A percentile compares a stretch with the other conserved stretches of the same genome.
These are phyloP conservation scores for Aporophyla nigra DNA, from an alignment of 2,888 invertebrate genomes.

Conservation along the genomic window DNA sequence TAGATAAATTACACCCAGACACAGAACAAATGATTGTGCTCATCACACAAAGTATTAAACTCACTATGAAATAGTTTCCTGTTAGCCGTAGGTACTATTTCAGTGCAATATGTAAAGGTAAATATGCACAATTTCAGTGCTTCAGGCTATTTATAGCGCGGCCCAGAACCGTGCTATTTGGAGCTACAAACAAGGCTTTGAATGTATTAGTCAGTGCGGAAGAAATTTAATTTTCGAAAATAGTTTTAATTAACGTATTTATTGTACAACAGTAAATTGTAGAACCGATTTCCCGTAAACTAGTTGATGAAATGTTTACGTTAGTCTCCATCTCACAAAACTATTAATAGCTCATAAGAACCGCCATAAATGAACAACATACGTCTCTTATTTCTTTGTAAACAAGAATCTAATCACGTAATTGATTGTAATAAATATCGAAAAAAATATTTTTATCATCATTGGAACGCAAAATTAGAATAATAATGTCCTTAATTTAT, in stretches of 20 bases:
- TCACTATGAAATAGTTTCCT: background rate
- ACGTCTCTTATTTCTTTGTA: background rate
- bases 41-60: too few species aligned
- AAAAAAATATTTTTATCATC: background rate
- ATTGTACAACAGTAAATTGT: background rate
- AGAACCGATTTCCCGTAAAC: background rate
- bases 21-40: too few species aligned
- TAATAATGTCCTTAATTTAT: background rate
- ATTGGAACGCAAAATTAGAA: background rate
- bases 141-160: background rate
- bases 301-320: background rate
- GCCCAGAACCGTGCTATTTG: background rate
- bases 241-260: background rate
- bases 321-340: background rate
- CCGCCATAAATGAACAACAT: background rate
- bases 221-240: background rate
- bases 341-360: background rate
- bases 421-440: background rate
- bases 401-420: conserved; percentile 5
- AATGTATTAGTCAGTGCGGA: background rate
- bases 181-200: background rate
- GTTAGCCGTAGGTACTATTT: background rate
- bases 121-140: conserved; percentile 4
- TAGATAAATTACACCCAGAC: too few species aligned
- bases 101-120: background rate